phyloP scores from a whole-genome alignment of 1,140 invertebrate genomes.

The Sitophilus oryzae region DNA sequence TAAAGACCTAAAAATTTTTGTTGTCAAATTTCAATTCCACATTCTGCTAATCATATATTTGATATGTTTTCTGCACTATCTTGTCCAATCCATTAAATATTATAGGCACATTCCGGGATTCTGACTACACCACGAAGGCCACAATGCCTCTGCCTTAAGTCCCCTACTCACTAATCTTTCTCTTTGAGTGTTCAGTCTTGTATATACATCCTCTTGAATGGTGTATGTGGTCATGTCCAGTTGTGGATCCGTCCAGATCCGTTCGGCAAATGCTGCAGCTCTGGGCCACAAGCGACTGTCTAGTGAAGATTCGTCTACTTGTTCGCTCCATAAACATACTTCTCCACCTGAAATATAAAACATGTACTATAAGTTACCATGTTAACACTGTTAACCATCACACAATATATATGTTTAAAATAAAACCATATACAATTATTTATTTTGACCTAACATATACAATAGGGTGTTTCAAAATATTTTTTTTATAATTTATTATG shows the following conservation, averaged over 20 bases:
- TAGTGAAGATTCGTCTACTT: conserved; percentile 53
- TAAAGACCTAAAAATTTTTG: no score
- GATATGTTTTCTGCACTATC: no score
- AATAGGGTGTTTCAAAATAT: no score
- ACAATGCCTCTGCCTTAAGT: conserved; percentile 60
- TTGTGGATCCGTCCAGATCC: conserved; percentile 48
- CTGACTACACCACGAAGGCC: conserved; percentile 68
- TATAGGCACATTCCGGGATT: conserved; percentile 65
- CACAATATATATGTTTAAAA: no score
- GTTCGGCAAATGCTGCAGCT: conserved; percentile 59
- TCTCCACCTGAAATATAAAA: conserved; percentile 48
- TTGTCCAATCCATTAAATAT: no score
- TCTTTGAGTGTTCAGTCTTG: conserved; percentile 58
- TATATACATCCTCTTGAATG: conserved; percentile 54
- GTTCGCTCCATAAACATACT: conserved; percentile 68
- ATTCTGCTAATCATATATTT: no score
- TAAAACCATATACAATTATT: no score
- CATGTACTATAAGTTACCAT: no score
- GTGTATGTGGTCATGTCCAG: conserved; percentile 27
- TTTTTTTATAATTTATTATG: no score
- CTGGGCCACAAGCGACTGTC: conserved; percentile 66
- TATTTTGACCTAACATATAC: no score
- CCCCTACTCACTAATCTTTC: conserved; percentile 57
- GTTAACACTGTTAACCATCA: no score
- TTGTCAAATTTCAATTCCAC: no score